Conservation (phyloP, 2,113 vertebrate species). For the Azemiops feae region DNA sequence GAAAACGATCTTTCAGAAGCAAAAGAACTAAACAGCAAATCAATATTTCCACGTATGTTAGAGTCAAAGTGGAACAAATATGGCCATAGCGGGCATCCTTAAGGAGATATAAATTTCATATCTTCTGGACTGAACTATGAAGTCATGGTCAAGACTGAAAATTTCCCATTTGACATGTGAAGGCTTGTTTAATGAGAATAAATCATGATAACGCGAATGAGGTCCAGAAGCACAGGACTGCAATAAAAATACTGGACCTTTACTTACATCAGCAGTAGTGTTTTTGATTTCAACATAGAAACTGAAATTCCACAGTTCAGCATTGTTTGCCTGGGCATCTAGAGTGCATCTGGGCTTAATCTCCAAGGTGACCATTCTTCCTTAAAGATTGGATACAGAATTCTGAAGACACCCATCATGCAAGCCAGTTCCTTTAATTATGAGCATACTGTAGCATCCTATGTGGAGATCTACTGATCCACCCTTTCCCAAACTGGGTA, state of each 20-base stretch:
- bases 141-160: neutral
- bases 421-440: neutral
- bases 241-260: neutral
- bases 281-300: neutral
- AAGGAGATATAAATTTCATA: neutral
- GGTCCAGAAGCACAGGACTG: neutral
- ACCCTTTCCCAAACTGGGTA: no score
- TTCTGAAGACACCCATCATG: neutral
- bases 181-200: neutral
- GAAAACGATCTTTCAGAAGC: neutral
- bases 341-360: neutral
- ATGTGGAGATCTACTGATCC: no score
- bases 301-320: neutral
- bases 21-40: neutral
- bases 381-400: neutral
- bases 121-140: neutral
- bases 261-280: neutral
- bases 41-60: neutral
- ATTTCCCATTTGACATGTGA: neutral
- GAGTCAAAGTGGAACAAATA: neutral
- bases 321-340: neutral
- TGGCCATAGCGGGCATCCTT: neutral
- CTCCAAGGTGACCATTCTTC: neutral
- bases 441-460: neutral
- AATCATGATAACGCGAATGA: neutral